Conservation (phyloP, 2,797 vertebrate species). For the Pangasius krempfi region DNA sequence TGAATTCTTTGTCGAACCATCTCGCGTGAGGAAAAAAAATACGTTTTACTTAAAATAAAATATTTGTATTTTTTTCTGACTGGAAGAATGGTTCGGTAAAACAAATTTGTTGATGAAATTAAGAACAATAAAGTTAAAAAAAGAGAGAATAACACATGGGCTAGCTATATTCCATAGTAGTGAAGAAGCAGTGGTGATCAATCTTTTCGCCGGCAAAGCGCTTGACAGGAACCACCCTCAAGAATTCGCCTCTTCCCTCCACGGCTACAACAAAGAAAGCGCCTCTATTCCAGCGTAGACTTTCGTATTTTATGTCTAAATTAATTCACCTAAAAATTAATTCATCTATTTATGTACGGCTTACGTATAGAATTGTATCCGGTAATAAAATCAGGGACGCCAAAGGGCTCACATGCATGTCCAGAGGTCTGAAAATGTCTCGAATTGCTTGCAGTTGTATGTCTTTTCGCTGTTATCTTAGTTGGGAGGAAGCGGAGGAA, state of each 20-base stretch:
- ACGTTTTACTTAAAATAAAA: slow-evolving; percentile 22
- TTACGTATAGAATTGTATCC: slow-evolving; percentile 5
- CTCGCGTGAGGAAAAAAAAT: neutral
- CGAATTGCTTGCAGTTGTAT: slow-evolving; percentile 53
- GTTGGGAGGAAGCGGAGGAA: slow-evolving; percentile 35
- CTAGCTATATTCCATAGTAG: slow-evolving; percentile 70
- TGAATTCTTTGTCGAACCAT: slow-evolving; percentile 12
- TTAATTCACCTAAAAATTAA: neutral
- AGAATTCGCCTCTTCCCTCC: slow-evolving; percentile 73
- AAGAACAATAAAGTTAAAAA: slow-evolving; percentile 33
- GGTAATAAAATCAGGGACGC: neutral
- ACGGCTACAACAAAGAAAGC: slow-evolving; percentile 65
- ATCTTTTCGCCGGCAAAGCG: slow-evolving; percentile 86
- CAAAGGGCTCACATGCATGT: neutral
- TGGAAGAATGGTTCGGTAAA: slow-evolving; percentile 10
- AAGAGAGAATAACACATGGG: slow-evolving; percentile 21
- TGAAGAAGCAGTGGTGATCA: slow-evolving; percentile 83
- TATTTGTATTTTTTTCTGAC: neutral
- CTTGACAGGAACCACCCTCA: slow-evolving; percentile 85
- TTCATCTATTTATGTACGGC: neutral
- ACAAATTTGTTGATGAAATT: slow-evolving; percentile 30
- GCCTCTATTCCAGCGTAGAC: slow-evolving; percentile 54
- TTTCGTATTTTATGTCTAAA: slow-evolving; percentile 56
- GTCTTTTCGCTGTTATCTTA: slow-evolving; percentile 64
- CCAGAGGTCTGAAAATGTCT: slow-evolving; percentile 16